These are phyloP conservation scores for Psammodynastes pulverulentus DNA, from an alignment of 2,113 vertebrate genomes.

Conservation along the genomic window DNA sequence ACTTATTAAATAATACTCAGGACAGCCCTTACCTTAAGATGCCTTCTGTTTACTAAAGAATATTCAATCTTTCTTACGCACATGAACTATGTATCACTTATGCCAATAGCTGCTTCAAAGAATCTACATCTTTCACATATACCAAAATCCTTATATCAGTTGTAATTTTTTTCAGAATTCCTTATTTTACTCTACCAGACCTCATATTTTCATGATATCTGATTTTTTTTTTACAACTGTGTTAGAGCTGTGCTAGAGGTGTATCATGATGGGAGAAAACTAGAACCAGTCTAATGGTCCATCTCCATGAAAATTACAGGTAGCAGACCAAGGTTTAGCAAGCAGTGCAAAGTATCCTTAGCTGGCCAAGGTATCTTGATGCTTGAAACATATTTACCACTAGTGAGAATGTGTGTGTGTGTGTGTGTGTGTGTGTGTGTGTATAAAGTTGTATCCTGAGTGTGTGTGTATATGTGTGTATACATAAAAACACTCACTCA, in stretches of 20 bases:
- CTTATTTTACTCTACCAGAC: too few relatives aligned
- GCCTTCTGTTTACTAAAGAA: neutral
- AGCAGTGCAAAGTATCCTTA: neutral
- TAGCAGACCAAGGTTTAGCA: neutral
- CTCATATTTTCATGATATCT: too few relatives aligned
- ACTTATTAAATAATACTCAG: neutral
- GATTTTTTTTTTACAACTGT: neutral
- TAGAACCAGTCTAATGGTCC: neutral
- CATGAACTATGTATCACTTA: neutral
- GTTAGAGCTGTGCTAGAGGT: neutral
- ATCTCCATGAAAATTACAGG: neutral
- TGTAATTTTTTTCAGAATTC: too few relatives aligned
- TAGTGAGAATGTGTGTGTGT: neutral
- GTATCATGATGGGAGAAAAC: neutral
- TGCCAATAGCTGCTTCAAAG: neutral
- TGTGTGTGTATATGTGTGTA: neutral
- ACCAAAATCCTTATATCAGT: neutral
- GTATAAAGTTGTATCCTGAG: too few relatives aligned
- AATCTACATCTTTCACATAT: slow-evolving; percentile 19
- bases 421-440: too few relatives aligned
- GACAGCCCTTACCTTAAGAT: neutral
- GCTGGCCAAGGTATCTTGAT: neutral
- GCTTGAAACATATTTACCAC: neutral
- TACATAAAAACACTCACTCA: neutral
- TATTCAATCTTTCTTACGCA: neutral